Percentiles rank a stretch among this genome's conserved stretches.
Evolutionary conservation across 2,113 vertebrate species (phyloP).

Genomic region (Loxodonta africana): DNA sequence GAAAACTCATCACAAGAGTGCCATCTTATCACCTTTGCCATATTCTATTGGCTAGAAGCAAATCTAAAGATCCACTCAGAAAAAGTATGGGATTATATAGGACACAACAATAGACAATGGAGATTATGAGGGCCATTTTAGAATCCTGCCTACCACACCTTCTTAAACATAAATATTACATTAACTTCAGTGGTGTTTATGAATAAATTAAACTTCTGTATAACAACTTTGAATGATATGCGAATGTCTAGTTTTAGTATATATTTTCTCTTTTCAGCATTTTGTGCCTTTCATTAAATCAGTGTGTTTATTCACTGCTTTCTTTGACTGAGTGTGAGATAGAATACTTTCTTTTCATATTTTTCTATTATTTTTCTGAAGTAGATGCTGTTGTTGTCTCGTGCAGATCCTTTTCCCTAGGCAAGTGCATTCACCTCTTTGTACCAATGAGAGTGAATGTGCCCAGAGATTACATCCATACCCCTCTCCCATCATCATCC

Average conservation of each 20-base stretch:
- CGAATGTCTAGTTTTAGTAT: background rate
- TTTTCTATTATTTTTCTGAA: background rate
- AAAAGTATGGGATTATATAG: background rate
- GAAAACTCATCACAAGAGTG: background rate
- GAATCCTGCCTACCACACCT: too few species aligned
- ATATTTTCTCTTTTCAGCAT: slow-evolving; percentile 26
- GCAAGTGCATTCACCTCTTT: background rate
- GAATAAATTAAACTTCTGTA: background rate
- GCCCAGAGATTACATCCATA: background rate
- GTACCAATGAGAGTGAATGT: background rate
- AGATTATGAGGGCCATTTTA: background rate
- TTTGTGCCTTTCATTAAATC: background rate
- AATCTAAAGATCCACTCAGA: background rate
- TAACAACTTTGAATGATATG: background rate
- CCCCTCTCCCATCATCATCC: background rate
- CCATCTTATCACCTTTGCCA: background rate
- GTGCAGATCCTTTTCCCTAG: background rate
- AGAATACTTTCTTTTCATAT: background rate
- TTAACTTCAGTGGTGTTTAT: background rate
- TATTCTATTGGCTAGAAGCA: background rate
- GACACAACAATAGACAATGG: background rate
- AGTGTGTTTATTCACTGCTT: background rate
- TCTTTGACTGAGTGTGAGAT: background rate
- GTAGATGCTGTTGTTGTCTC: background rate
- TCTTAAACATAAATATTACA: background rate